Evolutionary conservation across 2,113 vertebrate genomes (phyloP).

Genomic region (Empidonax traillii): DNA sequence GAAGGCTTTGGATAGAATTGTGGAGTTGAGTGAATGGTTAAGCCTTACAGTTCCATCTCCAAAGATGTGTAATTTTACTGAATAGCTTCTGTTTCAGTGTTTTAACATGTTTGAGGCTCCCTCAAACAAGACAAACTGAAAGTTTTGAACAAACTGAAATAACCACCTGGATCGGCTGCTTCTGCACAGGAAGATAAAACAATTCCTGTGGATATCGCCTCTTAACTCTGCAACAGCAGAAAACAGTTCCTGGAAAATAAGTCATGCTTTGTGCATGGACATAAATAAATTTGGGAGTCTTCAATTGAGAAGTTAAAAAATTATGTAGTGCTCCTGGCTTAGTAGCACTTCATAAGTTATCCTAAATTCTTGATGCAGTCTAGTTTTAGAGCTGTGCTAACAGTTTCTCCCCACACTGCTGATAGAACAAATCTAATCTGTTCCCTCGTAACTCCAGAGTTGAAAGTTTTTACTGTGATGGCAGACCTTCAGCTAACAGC

Average conservation of each 20-base stretch:
- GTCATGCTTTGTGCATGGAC: not conserved
- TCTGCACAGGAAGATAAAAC: not conserved
- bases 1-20: not conserved
- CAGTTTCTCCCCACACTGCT: not conserved
- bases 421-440: constrained; percentile 44
- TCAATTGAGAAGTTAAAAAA: not conserved
- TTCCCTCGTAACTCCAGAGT: not conserved
- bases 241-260: not conserved
- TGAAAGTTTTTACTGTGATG: constrained; percentile 33
- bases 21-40: not conserved
- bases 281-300: not conserved
- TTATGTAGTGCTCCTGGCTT: not conserved
- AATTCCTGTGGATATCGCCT: not conserved
- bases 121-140: not conserved
- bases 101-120: not conserved
- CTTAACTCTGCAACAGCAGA: not conserved
- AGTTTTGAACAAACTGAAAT: not conserved
- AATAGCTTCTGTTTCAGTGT: not conserved
- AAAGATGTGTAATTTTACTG: not conserved
- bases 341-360: constrained; percentile 29
- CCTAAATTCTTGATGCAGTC: not conserved
- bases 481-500: constrained; percentile 45
- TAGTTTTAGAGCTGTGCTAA: not conserved
- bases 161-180: not conserved
- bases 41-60: not conserved